Evolutionary conservation across 1,140 invertebrate species (phyloP), one percentile per base, ranked within the genome.

Genomic region (Bactericera cockerelli): DNA sequence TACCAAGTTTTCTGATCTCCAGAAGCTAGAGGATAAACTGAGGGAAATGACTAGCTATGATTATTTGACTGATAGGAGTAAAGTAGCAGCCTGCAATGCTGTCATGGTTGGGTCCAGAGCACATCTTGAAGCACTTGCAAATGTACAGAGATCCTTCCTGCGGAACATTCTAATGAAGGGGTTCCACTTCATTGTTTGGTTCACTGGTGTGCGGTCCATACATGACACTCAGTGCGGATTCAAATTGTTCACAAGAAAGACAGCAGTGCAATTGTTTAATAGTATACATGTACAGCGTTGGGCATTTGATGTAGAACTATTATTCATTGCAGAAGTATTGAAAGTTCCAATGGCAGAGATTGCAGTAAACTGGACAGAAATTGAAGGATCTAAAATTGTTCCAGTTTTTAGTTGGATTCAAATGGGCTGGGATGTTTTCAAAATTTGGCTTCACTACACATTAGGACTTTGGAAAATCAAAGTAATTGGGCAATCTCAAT

Each of bases 201-300:
- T 94, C 13, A 87, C 98, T 68, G 87, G 91, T 59, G 95, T 98
- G 21, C 63, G 64, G 2, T 72, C 79, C 11, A 77, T 98, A 11
- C 79, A 80, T 59, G 97, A 99, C 70, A 99, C 97, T 1, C 97
- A 99, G 68, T 99, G 97, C 76, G 97, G 97, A 11, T 99, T 99
- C 69, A 99, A 99, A 75, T 70, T 99, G 21, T 79, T 99, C 38
- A 95, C 93, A 0, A 79, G 96, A 60, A 72, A 82, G 62, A 82
- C 93, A 25, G 94, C 94, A 1, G 71, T 76, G 55, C 72, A 81
- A 22, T 77, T 91, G 58, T 99, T 99, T 69, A 73, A 79, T 49
- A 89, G 82, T 67, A 69, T 98, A n/a, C 97, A 99, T 72, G 87
- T 99, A 6, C 89, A 99, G 73, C 78, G 93, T 77, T 99, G 97